Conservation (phyloP, 2,888 invertebrate species). For the Drosophila pseudotalamancana region DNA sequence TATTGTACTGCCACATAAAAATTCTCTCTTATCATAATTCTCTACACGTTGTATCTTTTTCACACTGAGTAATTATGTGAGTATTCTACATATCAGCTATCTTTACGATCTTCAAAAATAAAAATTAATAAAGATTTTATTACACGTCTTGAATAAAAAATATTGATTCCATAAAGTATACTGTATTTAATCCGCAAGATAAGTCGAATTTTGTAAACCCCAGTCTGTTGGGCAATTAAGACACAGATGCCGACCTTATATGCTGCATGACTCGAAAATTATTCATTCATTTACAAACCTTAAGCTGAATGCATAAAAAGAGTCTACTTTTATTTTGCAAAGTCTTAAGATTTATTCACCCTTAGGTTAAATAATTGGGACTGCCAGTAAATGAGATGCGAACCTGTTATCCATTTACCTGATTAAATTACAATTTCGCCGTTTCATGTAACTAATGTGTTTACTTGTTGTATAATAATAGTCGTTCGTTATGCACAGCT, state of each 20-base stretch:
- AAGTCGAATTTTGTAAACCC: background rate
- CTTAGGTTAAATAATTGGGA: background rate
- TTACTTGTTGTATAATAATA: background rate
- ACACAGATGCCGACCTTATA: no score
- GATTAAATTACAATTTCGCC: background rate
- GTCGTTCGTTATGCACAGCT: background rate
- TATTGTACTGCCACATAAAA: background rate
- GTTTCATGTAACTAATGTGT: background rate
- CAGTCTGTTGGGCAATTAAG: no score
- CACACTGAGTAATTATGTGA: background rate
- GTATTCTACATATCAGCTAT: conserved; percentile 1
- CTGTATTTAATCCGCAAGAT: conserved; percentile 8
- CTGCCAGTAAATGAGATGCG: background rate
- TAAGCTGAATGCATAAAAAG: no score
- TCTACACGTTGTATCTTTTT: background rate
- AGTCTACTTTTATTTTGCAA: no score
- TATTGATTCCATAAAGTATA: background rate
- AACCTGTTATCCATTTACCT: background rate
- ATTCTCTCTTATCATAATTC: background rate
- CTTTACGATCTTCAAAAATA: conserved; percentile 5
- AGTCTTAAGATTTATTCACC: no score
- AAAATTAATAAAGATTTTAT: background rate
- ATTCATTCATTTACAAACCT: no score
- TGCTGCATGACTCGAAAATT: no score
- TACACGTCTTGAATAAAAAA: no score